Conservation (phyloP, 2,797 vertebrate genomes). For the Luscinia megarhynchos region DNA sequence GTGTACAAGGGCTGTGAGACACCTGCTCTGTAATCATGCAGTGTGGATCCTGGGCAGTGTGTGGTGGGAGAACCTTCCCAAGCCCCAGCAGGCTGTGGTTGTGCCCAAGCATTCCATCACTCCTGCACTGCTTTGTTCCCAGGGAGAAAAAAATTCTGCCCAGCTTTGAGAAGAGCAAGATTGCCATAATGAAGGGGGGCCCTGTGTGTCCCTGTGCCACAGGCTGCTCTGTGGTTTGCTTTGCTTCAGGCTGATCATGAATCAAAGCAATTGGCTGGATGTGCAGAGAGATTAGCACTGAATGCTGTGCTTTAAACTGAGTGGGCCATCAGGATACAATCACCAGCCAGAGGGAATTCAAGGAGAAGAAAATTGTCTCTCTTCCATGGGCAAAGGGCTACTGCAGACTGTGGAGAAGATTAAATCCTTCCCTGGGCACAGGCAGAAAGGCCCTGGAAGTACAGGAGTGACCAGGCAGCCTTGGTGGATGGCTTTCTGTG, state of each 20-base stretch:
- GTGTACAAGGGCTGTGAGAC: background rate
- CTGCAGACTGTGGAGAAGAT: background rate
- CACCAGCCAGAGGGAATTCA: background rate
- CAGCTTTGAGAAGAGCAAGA: background rate
- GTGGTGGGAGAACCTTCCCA: background rate
- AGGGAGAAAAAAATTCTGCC: background rate
- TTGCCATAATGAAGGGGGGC: background rate
- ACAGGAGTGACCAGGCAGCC: background rate
- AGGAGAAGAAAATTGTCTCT: background rate
- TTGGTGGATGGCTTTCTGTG: background rate
- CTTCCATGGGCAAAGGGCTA: background rate
- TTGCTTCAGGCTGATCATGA: background rate
- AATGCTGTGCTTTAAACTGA: background rate
- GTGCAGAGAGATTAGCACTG: background rate
- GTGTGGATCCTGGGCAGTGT: rapidly evolving
- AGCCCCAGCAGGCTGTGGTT: rapidly evolving
- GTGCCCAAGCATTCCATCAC: background rate
- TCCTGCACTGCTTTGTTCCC: background rate
- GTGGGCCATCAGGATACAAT: background rate
- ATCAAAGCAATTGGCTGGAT: background rate
- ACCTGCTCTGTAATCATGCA: background rate
- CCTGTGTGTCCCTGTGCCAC: background rate
- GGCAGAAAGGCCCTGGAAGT: background rate
- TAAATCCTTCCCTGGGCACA: background rate
- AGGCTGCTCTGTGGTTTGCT: background rate